A percentile compares a stretch with the other conserved stretches of the same genome.
phyloP scores from a whole-genome alignment of 2,888 invertebrate species.

The Sesia apiformis region DNA sequence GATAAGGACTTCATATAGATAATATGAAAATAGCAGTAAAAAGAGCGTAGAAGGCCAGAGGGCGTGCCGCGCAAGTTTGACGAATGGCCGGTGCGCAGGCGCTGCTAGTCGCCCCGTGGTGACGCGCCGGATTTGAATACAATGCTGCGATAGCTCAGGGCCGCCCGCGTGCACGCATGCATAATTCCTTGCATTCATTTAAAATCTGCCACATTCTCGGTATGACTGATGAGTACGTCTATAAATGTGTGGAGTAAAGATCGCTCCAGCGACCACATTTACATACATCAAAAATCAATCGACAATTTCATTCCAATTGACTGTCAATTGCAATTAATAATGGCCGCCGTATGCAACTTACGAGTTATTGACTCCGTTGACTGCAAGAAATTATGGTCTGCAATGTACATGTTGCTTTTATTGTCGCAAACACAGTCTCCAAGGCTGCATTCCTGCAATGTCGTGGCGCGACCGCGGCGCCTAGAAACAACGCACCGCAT shows the following conservation, averaged over 20 bases:
- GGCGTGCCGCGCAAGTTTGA: slow-evolving; percentile 39
- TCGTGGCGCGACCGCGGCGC: too few relatives aligned
- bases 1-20: too few relatives aligned
- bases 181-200: slow-evolving; percentile 54
- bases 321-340: slow-evolving; percentile 54
- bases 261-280: neutral
- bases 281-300: neutral
- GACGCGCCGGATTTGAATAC: slow-evolving; percentile 67
- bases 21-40: too few relatives aligned
- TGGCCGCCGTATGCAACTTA: slow-evolving; percentile 25
- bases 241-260: slow-evolving; percentile 17
- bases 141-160: slow-evolving; percentile 66
- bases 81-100: slow-evolving; percentile 35
- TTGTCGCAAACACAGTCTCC: too few relatives aligned
- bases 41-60: slow-evolving; percentile 13
- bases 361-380: slow-evolving; percentile 13
- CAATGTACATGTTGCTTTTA: too few relatives aligned
- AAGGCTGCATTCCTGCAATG: too few relatives aligned
- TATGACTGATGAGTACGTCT: slow-evolving; percentile 36
- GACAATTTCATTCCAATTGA: slow-evolving; percentile 29
- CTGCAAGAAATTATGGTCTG: too few relatives aligned
- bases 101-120: slow-evolving; percentile 11
- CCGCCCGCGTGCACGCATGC: slow-evolving; percentile 59
- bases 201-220: slow-evolving; percentile 52
- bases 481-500: too few relatives aligned